These are phyloP conservation scores for Perizoma affinitatum DNA, from an alignment of 2,888 invertebrate genomes.

Conservation along the genomic window DNA sequence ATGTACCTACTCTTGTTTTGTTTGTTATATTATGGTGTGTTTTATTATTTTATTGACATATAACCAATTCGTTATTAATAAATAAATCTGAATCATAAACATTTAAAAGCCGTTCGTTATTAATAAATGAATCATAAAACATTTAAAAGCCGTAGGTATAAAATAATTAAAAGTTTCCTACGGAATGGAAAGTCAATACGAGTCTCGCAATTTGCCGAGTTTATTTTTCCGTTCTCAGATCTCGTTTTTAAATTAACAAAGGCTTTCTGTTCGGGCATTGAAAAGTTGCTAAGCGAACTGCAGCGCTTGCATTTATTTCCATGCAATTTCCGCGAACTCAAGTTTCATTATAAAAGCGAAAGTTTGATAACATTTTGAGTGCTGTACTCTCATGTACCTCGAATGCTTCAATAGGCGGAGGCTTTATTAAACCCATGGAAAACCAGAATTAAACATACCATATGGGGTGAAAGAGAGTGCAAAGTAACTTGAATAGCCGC, in stretches of 20 bases:
- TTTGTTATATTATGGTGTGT: too few species aligned
- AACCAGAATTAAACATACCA: too few species aligned
- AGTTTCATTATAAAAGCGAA: conserved; percentile 70
- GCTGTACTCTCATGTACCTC: conserved; percentile 23
- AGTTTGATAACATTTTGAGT: conserved; percentile 60
- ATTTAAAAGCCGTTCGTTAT: too few species aligned
- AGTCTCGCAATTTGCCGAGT: conserved; percentile 50
- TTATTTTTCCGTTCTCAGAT: conserved; percentile 60
- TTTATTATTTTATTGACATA: too few species aligned
- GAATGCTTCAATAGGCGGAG: background rate
- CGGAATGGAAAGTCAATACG: conserved; percentile 30
- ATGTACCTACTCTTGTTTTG: too few species aligned
- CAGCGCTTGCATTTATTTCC: conserved; percentile 69
- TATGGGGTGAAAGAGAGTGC: too few species aligned
- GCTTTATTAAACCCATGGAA: background rate
- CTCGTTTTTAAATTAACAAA: conserved; percentile 74
- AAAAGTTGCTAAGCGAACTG: conserved; percentile 68
- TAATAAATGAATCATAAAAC: too few species aligned
- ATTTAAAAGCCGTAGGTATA: background rate
- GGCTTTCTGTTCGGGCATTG: conserved; percentile 65
- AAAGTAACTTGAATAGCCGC: too few species aligned
- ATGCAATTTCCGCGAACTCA: conserved; percentile 67
- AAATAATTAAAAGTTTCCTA: conserved; percentile 31
- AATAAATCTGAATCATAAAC: too few species aligned
- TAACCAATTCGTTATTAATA: too few species aligned